Percentiles rank a stretch among this genome's conserved stretches.
Evolutionary conservation across 2,113 vertebrate species (phyloP).

Genomic region (Eurystomus gularis): DNA sequence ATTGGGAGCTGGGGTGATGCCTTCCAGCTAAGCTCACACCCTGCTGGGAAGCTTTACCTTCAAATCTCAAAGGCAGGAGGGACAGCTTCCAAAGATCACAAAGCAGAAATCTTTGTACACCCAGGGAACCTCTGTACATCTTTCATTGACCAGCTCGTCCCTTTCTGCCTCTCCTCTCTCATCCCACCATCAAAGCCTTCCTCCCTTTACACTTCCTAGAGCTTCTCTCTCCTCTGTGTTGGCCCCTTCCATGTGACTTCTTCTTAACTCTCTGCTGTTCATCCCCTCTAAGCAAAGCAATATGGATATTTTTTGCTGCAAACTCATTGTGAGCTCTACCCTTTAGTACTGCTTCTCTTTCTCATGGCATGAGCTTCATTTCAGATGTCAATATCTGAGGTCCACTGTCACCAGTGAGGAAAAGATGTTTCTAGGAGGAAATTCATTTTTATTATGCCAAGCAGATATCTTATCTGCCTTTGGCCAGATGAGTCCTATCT

Average conservation of each 20-base stretch:
- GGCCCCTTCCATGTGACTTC: background rate
- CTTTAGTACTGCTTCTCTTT: background rate
- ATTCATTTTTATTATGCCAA: background rate
- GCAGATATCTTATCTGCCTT: background rate
- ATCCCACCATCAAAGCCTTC: background rate
- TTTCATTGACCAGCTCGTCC: background rate
- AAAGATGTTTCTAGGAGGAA: background rate
- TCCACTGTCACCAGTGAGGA: background rate
- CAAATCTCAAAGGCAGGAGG: background rate
- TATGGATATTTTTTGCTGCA: background rate
- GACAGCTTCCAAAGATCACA: background rate
- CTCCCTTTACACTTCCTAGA: background rate
- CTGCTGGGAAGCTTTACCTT: background rate
- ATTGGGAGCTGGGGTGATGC: background rate
- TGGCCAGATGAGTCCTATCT: background rate
- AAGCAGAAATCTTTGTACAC: background rate
- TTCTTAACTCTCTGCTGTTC: background rate
- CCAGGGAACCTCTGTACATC: background rate
- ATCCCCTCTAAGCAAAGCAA: background rate
- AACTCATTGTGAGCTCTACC: background rate
- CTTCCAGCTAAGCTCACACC: background rate
- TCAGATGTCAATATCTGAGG: background rate
- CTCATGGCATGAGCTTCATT: accelerated
- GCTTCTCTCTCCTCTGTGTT: background rate
- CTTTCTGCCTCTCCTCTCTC: background rate